phyloP scores from a whole-genome alignment of 2,888 invertebrate species.

The Galeruca laticollis region DNA sequence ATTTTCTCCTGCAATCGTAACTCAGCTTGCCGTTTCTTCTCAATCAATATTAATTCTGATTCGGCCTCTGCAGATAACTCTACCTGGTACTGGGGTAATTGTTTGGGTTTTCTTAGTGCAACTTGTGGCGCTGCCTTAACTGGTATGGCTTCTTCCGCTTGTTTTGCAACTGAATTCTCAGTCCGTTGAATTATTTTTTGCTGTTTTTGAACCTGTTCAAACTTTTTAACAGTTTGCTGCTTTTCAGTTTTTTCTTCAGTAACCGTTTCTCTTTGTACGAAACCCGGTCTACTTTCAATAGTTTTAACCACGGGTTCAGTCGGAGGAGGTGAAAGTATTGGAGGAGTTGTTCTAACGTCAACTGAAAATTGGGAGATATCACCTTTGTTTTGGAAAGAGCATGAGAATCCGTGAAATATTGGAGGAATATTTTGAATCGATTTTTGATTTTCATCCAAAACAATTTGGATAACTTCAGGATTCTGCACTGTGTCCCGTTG shows the following conservation, averaged over 20 bases:
- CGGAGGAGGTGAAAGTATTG: constrained; percentile 52
- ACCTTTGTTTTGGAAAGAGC: constrained; percentile 59
- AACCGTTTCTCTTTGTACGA: constrained; percentile 50
- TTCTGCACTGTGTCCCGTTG: constrained; percentile 51
- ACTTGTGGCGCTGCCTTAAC: constrained; percentile 57
- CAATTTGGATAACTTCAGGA: constrained; percentile 39
- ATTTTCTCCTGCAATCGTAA: constrained; percentile 44
- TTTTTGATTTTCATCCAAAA: constrained; percentile 36
- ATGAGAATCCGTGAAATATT: constrained; percentile 58
- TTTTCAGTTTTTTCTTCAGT: constrained; percentile 52
- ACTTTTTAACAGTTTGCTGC: constrained; percentile 44
- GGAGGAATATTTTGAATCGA: constrained; percentile 49
- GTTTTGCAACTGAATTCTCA: constrained; percentile 49
- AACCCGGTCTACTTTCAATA: constrained; percentile 49
- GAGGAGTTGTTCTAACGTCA: constrained; percentile 57
- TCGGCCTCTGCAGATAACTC: constrained; percentile 66
- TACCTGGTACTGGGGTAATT: constrained; percentile 75
- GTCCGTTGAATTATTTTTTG: constrained; percentile 27
- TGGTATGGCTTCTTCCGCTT: constrained; percentile 57
- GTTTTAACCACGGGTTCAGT: constrained; percentile 48
- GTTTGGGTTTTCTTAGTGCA: constrained; percentile 72
- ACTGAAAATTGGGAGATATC: constrained; percentile 58
- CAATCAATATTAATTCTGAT: constrained; percentile 56
- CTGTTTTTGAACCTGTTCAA: constrained; percentile 40
- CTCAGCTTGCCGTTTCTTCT: constrained; percentile 54